Percentiles rank a stretch among this genome's conserved stretches.
These are phyloP conservation scores for Brachycybe producta DNA, from an alignment of 2,888 invertebrate genomes.

Conservation along the genomic window DNA sequence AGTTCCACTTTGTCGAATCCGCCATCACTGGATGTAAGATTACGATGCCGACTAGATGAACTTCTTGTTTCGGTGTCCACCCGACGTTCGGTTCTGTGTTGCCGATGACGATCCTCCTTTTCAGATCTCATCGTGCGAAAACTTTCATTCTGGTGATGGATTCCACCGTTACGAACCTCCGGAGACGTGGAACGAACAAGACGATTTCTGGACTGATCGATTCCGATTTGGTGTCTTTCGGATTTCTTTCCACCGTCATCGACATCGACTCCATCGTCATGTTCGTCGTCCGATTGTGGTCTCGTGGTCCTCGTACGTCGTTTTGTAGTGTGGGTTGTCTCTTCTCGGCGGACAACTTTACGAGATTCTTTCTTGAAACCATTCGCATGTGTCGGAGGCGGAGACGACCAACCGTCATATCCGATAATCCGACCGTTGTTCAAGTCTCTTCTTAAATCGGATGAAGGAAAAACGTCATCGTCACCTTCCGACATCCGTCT, in stretches of 20 bases:
- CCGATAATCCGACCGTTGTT: neutral
- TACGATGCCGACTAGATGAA: constrained; percentile 11
- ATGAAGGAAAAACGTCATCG: neutral
- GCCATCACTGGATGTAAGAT: too few relatives aligned
- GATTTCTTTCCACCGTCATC: neutral
- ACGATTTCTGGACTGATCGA: too few relatives aligned
- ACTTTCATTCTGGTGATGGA: neutral
- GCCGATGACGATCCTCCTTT: neutral
- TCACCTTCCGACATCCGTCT: neutral
- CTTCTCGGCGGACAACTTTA: neutral
- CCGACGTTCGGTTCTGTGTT: neutral
- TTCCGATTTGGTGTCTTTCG: neutral
- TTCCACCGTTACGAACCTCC: neutral
- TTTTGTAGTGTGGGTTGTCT: constrained; percentile 5
- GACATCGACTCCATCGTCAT: neutral
- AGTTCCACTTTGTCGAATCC: constrained; percentile 13
- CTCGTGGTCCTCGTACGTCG: neutral
- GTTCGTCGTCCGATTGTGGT: neutral
- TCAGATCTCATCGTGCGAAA: neutral
- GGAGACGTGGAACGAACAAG: too few relatives aligned
- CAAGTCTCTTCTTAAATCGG: neutral
- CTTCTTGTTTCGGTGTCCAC: neutral
- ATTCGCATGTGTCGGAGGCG: neutral
- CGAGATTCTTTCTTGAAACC: neutral
- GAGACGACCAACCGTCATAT: neutral